Conservation (phyloP, 2,113 vertebrate genomes). For the Pachycephala philippinensis region DNA sequence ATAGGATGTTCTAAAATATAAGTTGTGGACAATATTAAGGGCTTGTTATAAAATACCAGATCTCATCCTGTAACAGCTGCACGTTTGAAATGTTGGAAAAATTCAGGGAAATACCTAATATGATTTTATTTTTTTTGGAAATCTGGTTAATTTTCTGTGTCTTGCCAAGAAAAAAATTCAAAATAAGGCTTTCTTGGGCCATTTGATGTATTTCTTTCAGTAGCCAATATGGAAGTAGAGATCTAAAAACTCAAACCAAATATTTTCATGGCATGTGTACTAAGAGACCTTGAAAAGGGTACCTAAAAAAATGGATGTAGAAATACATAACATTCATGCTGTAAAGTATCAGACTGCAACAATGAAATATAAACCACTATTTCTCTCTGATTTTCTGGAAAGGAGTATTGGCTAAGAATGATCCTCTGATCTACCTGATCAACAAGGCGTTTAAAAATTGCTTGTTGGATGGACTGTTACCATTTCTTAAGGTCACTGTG, state of each 20-base stretch:
- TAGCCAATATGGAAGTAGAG: not conserved
- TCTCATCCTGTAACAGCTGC: not conserved
- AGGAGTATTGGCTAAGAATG: not conserved
- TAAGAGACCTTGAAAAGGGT: not conserved
- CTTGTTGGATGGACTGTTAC: not conserved
- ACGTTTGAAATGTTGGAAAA: not conserved
- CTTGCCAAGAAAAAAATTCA: not conserved
- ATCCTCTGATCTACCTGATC: not conserved
- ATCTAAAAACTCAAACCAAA: not conserved
- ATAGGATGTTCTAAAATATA: not conserved
- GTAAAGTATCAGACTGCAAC: not conserved
- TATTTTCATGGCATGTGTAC: not conserved
- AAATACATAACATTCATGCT: not conserved
- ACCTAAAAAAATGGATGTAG: not conserved
- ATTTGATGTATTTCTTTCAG: not conserved
- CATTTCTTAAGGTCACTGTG: not conserved
- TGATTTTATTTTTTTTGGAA: not conserved
- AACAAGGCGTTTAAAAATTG: not conserved
- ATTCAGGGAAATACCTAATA: not conserved
- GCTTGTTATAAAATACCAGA: not conserved
- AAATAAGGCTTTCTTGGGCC: not conserved
- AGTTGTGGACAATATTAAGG: not conserved
- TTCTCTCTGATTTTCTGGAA: slow-evolving; percentile 2
- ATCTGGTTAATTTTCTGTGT: not conserved
- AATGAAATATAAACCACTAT: not conserved